A percentile compares a stretch with the other conserved stretches of the same genome.
Conservation (phyloP, 1,140 invertebrate genomes). For the Brachionus rubens region DNA sequence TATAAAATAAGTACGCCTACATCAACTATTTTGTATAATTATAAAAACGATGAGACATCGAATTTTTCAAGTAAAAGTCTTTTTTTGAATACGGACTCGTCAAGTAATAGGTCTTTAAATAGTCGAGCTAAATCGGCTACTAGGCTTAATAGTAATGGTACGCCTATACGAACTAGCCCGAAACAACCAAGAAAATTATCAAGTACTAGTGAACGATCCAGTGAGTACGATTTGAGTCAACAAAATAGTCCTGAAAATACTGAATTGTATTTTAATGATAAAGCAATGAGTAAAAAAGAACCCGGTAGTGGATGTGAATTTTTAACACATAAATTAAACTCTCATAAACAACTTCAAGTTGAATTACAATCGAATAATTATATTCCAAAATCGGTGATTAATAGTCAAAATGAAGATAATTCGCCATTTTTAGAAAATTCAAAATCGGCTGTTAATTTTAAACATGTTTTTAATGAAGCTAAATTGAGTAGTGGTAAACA, state of each 20-base stretch:
- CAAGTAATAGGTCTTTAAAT: not conserved
- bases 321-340: not conserved
- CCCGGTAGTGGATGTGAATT: conserved; percentile 38
- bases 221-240: not conserved
- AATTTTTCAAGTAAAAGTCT: conserved; percentile 18
- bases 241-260: conserved; percentile 1
- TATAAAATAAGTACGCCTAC: conserved; percentile 23
- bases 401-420: not conserved
- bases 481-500: not conserved
- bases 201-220: conserved; percentile 1
- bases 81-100: not conserved
- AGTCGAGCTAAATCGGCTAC: not conserved
- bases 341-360: not conserved
- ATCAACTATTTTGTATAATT: not conserved
- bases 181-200: conserved; percentile 7
- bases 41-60: not conserved
- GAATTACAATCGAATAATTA: conserved; percentile 24
- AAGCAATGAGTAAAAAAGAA: conserved; percentile 33
- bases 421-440: not conserved
- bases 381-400: not conserved
- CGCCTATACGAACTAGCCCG: not conserved
- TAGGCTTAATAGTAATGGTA: not conserved
- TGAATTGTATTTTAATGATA: conserved; percentile 33
- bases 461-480: not conserved
- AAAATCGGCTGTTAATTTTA: not conserved